phyloP scores from a whole-genome alignment of 64 coral and sea anemone species.

The Montipora efflorescens region DNA sequence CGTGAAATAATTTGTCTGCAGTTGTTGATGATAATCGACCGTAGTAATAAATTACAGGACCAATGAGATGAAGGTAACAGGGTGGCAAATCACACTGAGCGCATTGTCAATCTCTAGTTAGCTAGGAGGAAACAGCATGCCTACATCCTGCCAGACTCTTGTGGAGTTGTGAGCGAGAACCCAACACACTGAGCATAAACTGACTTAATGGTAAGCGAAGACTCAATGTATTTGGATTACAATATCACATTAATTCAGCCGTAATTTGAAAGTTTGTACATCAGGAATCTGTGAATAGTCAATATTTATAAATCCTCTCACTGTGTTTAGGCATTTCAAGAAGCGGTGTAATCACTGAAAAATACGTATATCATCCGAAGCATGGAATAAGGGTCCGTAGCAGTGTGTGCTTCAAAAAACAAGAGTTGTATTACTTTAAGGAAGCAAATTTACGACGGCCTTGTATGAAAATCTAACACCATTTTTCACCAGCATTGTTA shows the following conservation, averaged over 20 bases:
- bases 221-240: background rate
- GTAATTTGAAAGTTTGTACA: background rate
- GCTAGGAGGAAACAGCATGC: background rate
- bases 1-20: background rate
- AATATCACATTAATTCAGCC: background rate
- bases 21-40: background rate
- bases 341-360: too few species aligned
- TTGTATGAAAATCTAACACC: background rate
- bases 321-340: too few species aligned
- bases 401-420: too few species aligned
- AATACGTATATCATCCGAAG: background rate
- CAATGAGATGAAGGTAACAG: background rate
- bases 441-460: background rate
- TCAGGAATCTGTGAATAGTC: background rate
- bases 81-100: background rate
- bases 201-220: background rate
- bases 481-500: background rate
- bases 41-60: background rate
- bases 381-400: too few species aligned
- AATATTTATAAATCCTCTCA: background rate
- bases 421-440: background rate
- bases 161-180: background rate
- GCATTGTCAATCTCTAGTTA: background rate
- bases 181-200: background rate
- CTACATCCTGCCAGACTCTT: too few species aligned